These are phyloP conservation scores for Thysanoteuthis rhombus DNA, from an alignment of 2,888 invertebrate genomes.

Conservation along the genomic window DNA sequence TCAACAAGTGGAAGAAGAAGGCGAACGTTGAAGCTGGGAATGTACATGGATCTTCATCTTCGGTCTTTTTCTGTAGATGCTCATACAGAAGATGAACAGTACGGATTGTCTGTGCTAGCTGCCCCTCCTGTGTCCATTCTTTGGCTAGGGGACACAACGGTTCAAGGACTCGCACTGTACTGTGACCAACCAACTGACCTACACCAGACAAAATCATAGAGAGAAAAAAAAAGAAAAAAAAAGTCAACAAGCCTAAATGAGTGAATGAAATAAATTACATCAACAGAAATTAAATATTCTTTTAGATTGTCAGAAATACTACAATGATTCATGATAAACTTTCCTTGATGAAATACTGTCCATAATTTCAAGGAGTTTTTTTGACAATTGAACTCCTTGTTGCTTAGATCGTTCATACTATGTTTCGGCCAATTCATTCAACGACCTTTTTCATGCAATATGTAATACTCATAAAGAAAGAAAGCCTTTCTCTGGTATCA, in stretches of 20 bases:
- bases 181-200: slow-evolving; percentile 76
- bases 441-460: no score
- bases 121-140: slow-evolving; percentile 80
- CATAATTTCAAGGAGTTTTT: no score
- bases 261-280: not conserved
- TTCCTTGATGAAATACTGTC: no score
- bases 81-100: slow-evolving; percentile 73
- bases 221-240: not conserved
- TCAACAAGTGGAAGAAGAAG: slow-evolving; percentile 83
- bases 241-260: not conserved
- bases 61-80: not conserved
- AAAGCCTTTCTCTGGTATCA: no score
- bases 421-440: no score
- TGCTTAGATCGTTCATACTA: no score
- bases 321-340: no score
- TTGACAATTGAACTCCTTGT: no score
- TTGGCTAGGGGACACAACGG: slow-evolving; percentile 84
- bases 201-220: slow-evolving; percentile 30
- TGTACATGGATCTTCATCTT: slow-evolving; percentile 37
- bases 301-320: not conserved
- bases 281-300: not conserved
- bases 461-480: no score
- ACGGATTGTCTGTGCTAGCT: slow-evolving; percentile 75
- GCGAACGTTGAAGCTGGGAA: slow-evolving; percentile 82
- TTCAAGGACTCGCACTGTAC: slow-evolving; percentile 79